Base-by-base conservation (phyloP, 2,797 vertebrate species). In the Gymnodraco acuticeps region DNA sequence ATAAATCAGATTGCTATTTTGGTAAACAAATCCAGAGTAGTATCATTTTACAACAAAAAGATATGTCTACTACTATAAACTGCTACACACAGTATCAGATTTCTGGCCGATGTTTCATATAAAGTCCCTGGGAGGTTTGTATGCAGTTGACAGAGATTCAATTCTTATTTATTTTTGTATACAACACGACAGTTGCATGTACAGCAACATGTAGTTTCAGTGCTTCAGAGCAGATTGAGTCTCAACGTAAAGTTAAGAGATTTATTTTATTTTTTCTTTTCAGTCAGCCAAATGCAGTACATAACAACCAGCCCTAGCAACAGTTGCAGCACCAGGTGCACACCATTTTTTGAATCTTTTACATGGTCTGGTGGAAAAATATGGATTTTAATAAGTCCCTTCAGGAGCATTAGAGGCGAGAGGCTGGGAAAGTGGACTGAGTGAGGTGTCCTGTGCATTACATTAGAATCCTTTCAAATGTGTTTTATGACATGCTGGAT, bases 301-400 rank as follows among this genome's bases (percentile, higher is more conserved):
- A 64, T 81, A 89, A 87, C 75, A 73, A 83, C 78, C 78, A 78
- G 52, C 45, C 69, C 56, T 67, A 58, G 82, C 82, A 87, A 82
- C 67, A 81, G 89, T 68, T 78, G 74, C 71, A 86, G 87, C 75
- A 83, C 86, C 93, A 95, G 91, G 91, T 94, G 93, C 89, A 83
- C 84, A 53, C 84, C 70, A 70, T 82, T 87, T 87, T 85, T 83
- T 92, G 75, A 92, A 90, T 91, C 85, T 93, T 92, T 90, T 77
- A 92, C 87, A 80, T 75, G 80, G 85, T 89, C 83, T 83, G 87
- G 62, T 90, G 84, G 88, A 93, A 90, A 93, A 92, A 93, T 92
- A 89, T 92, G 87, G 85, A 92, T 94, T 92, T 93, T 94, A 95
- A 94, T 93, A 94, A 93, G 92, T 91, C 90, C 93, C 93, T 89